These are phyloP conservation scores for Ferrisia virgata DNA, from an alignment of 2,888 invertebrate genomes.

Conservation along the genomic window DNA sequence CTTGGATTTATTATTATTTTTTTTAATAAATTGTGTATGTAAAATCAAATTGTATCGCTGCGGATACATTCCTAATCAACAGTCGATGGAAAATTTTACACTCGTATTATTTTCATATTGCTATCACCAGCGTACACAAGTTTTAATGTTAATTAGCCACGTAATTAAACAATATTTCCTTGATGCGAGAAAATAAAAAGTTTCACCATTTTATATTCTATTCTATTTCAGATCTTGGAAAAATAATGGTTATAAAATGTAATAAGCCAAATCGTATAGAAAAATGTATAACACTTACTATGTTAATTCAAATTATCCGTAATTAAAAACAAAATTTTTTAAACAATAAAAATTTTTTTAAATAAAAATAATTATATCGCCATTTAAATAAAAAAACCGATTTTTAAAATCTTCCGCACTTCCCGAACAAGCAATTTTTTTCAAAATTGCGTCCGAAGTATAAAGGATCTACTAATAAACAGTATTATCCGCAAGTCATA, in stretches of 20 bases:
- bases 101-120: background rate
- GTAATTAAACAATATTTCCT: no score
- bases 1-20: no score
- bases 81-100: background rate
- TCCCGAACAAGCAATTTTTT: background rate
- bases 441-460: background rate
- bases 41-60: no score
- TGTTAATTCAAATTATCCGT: background rate
- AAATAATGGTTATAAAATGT: no score
- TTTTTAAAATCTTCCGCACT: background rate
- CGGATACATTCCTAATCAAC: no score
- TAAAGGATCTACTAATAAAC: background rate
- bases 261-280: background rate
- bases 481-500: conserved; percentile 5
- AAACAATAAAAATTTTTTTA: background rate
- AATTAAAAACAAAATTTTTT: background rate
- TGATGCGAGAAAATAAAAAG: no score
- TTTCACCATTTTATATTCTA: no score
- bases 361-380: background rate
- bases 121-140: no score
- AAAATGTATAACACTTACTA: background rate
- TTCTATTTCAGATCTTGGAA: no score
- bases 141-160: no score
- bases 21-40: no score
- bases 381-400: background rate